phyloP scores from a whole-genome alignment of 2,797 vertebrate genomes.

The Hippoglossus hippoglossus region DNA sequence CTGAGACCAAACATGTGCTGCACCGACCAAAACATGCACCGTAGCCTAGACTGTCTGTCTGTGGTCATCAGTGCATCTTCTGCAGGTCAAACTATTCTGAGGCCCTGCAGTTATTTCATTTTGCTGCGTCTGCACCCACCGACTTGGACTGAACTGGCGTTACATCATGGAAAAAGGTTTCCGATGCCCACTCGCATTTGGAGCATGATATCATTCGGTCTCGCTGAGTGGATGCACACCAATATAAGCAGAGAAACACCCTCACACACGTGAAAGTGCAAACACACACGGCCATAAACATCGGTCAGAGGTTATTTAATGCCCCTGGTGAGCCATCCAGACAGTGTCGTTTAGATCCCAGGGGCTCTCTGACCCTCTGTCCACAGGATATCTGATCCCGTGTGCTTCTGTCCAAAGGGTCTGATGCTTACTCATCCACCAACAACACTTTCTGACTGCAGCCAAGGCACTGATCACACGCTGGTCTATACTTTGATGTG shows the following conservation, averaged over 20 bases:
- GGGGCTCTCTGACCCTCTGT: slow-evolving; percentile 51
- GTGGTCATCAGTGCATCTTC: slow-evolving; percentile 58
- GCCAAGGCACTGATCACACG: slow-evolving; percentile 50
- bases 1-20: slow-evolving; percentile 44
- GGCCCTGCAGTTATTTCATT: slow-evolving; percentile 65
- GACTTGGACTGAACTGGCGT: slow-evolving; percentile 60
- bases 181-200: slow-evolving; percentile 67
- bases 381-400: slow-evolving; percentile 52
- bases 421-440: slow-evolving; percentile 58
- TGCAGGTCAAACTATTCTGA: slow-evolving; percentile 70
- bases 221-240: slow-evolving; percentile 30
- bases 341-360: slow-evolving; percentile 54
- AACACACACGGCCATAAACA: slow-evolving; percentile 56
- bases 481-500: slow-evolving; percentile 41
- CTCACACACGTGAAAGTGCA: slow-evolving; percentile 31
- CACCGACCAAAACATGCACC: slow-evolving; percentile 21
- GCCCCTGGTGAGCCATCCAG: slow-evolving; percentile 48
- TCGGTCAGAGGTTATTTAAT: slow-evolving; percentile 67
- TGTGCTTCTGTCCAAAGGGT: slow-evolving; percentile 48
- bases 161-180: slow-evolving; percentile 80
- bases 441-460: slow-evolving; percentile 48
- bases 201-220: slow-evolving; percentile 74
- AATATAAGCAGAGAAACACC: slow-evolving; percentile 42
- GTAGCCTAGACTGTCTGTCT: slow-evolving; percentile 40
- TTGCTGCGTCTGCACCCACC: slow-evolving; percentile 66